Evolutionary conservation across 2,888 invertebrate genomes (phyloP).

Genomic region (Tetramorium bicarinatum): DNA sequence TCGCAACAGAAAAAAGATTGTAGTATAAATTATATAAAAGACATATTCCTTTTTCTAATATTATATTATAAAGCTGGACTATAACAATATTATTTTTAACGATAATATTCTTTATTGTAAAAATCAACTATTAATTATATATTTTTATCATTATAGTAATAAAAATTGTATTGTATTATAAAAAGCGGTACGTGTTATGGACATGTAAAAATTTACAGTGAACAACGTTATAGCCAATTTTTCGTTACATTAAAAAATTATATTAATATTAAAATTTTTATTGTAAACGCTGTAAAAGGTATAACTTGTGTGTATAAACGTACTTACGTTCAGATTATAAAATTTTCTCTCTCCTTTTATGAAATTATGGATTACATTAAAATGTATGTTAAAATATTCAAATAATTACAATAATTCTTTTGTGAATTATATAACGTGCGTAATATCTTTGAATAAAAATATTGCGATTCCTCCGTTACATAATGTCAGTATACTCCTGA

Average conservation of each 20-base stretch:
- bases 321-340: background rate
- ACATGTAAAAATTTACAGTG: background rate
- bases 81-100: background rate
- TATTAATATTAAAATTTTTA: constrained; percentile 8
- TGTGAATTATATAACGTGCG: background rate
- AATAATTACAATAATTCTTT: background rate
- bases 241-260: background rate
- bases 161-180: background rate
- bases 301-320: background rate
- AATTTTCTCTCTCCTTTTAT: background rate
- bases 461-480: background rate
- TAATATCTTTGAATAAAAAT: constrained; percentile 1
- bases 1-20: constrained; percentile 18
- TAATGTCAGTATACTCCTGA: background rate
- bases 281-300: background rate
- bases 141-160: background rate
- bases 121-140: constrained; percentile 3
- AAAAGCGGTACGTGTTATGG: background rate
- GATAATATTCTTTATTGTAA: background rate
- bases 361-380: background rate
- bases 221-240: background rate
- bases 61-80: background rate
- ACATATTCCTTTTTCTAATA: background rate
- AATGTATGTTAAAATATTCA: background rate
- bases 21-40: background rate